Evolutionary conservation across 2,797 vertebrate species (phyloP).

Genomic region (Enteromius radiatus): DNA sequence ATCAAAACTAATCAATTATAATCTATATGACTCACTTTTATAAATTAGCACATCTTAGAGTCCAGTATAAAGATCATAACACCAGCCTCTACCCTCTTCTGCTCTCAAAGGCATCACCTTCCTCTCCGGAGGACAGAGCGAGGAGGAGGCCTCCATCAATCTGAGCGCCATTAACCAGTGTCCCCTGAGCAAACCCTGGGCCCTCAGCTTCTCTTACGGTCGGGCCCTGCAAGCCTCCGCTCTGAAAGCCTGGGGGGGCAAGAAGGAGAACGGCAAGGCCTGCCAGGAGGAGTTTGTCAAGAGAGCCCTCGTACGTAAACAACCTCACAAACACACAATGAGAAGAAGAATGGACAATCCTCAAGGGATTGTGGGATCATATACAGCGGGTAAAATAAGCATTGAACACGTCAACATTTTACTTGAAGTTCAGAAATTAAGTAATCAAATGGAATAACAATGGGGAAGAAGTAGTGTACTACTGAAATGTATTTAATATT

Average conservation of each 20-base stretch:
- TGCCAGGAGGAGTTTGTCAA: constrained; percentile 90
- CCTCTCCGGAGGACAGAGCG: constrained; percentile 92
- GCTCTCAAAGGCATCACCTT: constrained; percentile 84
- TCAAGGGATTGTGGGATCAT: background rate
- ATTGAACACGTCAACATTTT: too few relatives aligned
- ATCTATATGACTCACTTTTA: background rate
- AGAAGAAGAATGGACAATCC: background rate
- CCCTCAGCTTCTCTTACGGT: constrained; percentile 90
- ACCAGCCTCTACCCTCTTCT: background rate
- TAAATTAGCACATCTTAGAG: background rate
- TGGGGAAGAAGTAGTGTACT: too few relatives aligned
- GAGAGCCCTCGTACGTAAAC: constrained; percentile 76
- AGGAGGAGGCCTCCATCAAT: constrained; percentile 91
- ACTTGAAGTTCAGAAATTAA: too few relatives aligned
- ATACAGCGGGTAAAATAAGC: too few relatives aligned
- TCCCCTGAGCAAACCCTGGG: constrained; percentile 87
- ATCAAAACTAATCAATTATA: background rate
- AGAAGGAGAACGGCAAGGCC: constrained; percentile 87
- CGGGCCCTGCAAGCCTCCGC: constrained; percentile 92
- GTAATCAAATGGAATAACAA: too few relatives aligned
- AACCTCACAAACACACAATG: background rate
- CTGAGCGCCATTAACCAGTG: constrained; percentile 91
- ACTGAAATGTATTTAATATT: too few relatives aligned
- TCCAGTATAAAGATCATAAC: background rate
- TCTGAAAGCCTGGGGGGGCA: constrained; percentile 88